Conservation (phyloP, 92 coral and sea anemone genomes). For the Zoanthus gigantus region DNA sequence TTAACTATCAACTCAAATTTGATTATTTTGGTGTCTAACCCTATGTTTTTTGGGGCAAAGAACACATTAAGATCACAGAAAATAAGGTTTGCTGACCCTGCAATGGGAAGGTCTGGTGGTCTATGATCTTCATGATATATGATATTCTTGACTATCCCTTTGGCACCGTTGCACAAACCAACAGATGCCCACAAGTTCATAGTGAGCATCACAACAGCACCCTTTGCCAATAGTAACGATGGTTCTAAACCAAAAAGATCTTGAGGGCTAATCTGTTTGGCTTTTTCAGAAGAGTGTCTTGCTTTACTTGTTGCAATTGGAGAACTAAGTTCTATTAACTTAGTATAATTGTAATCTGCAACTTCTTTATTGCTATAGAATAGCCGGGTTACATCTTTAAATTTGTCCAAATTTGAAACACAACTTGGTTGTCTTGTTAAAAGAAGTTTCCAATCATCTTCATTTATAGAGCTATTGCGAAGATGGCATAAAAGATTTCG, state of each 20-base stretch:
- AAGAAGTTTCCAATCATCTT: neutral
- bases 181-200: slow-evolving; percentile 59
- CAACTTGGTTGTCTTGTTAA: neutral
- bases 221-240: slow-evolving; percentile 47
- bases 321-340: slow-evolving; percentile 12
- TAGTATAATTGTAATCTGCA: slow-evolving; percentile 38
- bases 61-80: slow-evolving; percentile 43
- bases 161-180: slow-evolving; percentile 55
- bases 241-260: slow-evolving; percentile 68
- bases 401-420: slow-evolving; percentile 1
- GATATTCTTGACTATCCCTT: slow-evolving; percentile 54
- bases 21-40: no score
- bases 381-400: slow-evolving; percentile 3
- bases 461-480: neutral
- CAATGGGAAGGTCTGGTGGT: slow-evolving; percentile 60
- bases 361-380: slow-evolving; percentile 70
- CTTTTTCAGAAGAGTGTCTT: slow-evolving; percentile 49
- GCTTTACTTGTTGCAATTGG: slow-evolving; percentile 67
- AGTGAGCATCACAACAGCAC: slow-evolving; percentile 39
- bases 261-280: slow-evolving; percentile 54
- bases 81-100: slow-evolving; percentile 39
- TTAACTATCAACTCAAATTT: no score
- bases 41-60: neutral
- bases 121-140: slow-evolving; percentile 39
- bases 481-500: neutral